Conservation (phyloP, 64 coral and sea anemone genomes). For the Catalaphyllia jardinei region DNA sequence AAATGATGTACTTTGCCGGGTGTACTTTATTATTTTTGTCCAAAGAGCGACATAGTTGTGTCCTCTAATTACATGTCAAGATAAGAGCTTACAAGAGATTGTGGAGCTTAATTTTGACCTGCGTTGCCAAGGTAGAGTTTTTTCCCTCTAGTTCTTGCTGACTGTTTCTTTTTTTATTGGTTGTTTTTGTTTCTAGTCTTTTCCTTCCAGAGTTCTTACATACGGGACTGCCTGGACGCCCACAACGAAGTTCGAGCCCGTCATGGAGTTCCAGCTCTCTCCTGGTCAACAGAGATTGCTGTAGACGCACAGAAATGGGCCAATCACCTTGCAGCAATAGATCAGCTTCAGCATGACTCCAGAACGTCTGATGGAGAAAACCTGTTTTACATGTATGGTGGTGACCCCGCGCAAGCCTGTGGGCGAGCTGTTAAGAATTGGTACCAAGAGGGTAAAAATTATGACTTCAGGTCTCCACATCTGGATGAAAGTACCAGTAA, state of each 20-base stretch:
- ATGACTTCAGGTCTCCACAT: slow-evolving; percentile 58
- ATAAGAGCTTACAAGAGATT: too few species aligned
- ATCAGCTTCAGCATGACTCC: slow-evolving; percentile 83
- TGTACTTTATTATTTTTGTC: too few species aligned
- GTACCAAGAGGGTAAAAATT: slow-evolving; percentile 84
- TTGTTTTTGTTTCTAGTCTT: background rate
- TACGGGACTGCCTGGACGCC: slow-evolving; percentile 59
- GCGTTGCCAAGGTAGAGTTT: too few species aligned
- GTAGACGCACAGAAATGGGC: slow-evolving; percentile 90
- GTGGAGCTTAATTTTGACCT: too few species aligned
- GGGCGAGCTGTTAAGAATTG: slow-evolving; percentile 82
- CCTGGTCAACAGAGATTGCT: slow-evolving; percentile 79
- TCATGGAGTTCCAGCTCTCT: slow-evolving; percentile 64
- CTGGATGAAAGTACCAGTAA: slow-evolving; percentile 70
- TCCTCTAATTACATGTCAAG: too few species aligned
- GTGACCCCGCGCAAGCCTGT: slow-evolving; percentile 77
- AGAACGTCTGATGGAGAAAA: slow-evolving; percentile 67
- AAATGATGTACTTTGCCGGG: too few species aligned
- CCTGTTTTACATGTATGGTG: slow-evolving; percentile 92
- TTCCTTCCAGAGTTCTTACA: slow-evolving; percentile 45
- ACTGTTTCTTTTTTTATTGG: background rate
- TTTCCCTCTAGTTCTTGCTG: background rate
- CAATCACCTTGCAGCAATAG: slow-evolving; percentile 92
- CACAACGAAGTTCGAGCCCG: slow-evolving; percentile 68
- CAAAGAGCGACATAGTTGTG: too few species aligned